Evolutionary conservation across 2,113 vertebrate genomes (phyloP).

Genomic region (Pelvicachromis taeniatus): DNA sequence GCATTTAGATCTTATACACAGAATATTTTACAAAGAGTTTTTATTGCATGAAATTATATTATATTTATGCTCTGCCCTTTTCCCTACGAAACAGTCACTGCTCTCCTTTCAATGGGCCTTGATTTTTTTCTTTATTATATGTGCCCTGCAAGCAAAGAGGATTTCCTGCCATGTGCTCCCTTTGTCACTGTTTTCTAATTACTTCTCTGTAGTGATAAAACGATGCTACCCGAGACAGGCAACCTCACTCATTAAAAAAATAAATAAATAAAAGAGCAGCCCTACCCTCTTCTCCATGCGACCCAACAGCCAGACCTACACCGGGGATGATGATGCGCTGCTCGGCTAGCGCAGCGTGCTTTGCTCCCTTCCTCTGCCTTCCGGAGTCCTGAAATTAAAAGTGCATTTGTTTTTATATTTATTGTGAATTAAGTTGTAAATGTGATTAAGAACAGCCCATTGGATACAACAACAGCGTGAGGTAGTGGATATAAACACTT

Average conservation of each 20-base stretch:
- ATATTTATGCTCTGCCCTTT: not conserved
- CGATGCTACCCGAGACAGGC: not conserved
- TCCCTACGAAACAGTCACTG: not conserved
- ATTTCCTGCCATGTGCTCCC: conserved; percentile 8
- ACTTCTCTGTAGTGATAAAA: not conserved
- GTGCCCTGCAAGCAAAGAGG: not conserved
- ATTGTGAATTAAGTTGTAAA: conserved; percentile 7
- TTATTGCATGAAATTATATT: not conserved
- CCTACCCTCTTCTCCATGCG: conserved; percentile 76
- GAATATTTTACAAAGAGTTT: not conserved
- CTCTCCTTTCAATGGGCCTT: conserved; percentile 35
- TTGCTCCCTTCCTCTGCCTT: conserved; percentile 23
- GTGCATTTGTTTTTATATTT: not conserved
- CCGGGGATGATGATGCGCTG: conserved; percentile 56
- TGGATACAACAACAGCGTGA: not conserved
- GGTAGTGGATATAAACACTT: not conserved
- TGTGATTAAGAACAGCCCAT: not conserved
- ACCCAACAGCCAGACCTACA: conserved; percentile 54
- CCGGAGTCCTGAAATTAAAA: conserved; percentile 42
- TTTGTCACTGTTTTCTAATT: not conserved
- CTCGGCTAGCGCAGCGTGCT: conserved; percentile 50
- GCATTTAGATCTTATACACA: not conserved
- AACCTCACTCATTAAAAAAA: not conserved
- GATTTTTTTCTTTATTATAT: not conserved
- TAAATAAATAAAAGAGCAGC: not conserved